These are phyloP conservation scores for Nylanderia fulva DNA, from an alignment of 1,140 invertebrate species.

Conservation along the genomic window DNA sequence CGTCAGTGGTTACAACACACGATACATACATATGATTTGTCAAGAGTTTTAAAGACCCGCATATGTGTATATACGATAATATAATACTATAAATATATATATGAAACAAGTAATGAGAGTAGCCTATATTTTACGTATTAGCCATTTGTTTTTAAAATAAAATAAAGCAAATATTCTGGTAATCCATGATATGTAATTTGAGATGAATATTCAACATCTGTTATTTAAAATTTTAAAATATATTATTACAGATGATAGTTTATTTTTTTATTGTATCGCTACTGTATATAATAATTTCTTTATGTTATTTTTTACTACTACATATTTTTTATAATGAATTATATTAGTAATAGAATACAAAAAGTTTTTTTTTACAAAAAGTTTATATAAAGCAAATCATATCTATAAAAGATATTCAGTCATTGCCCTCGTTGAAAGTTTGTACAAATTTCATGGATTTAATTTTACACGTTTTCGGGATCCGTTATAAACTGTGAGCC, in stretches of 20 bases:
- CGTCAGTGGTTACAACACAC: conserved; percentile 13
- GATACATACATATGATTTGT: not conserved
- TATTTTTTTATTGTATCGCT: not conserved
- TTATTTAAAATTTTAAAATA: not conserved
- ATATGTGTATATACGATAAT: conserved; percentile 1
- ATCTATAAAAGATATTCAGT: not conserved
- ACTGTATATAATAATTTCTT: too few relatives aligned
- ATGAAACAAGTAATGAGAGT: not conserved
- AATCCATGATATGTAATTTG: not conserved
- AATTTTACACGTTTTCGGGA: not conserved
- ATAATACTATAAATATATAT: too few relatives aligned
- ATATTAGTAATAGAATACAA: not conserved
- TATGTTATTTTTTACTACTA: not conserved
- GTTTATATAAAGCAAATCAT: conserved; percentile 25
- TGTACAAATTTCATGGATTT: conserved; percentile 16
- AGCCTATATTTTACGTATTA: not conserved
- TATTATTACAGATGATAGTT: not conserved
- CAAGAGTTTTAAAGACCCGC: not conserved
- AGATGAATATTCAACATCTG: not conserved
- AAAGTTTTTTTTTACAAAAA: too few relatives aligned
- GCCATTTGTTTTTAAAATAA: not conserved
- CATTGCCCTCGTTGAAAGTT: not conserved
- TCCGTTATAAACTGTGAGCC: not conserved
- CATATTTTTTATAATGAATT: not conserved
- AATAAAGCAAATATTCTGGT: not conserved